Evolutionary conservation across 2,888 invertebrate species (phyloP).

Genomic region (Dione juno): DNA sequence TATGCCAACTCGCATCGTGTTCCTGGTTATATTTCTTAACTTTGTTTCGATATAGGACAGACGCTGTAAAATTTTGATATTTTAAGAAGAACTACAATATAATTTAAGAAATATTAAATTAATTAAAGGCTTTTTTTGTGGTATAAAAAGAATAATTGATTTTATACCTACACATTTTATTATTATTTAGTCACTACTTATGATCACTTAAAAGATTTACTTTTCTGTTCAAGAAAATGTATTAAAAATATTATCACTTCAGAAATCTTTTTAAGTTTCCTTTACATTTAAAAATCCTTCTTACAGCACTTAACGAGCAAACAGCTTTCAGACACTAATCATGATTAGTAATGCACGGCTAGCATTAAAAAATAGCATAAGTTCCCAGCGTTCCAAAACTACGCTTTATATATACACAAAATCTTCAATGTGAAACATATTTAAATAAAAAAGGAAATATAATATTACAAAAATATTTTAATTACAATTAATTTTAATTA

Average conservation of each 20-base stretch:
- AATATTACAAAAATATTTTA: too few relatives aligned
- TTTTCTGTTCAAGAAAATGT: background rate
- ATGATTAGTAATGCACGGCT: conserved; percentile 24
- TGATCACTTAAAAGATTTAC: background rate
- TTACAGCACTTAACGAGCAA: conserved; percentile 28
- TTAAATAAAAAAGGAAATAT: too few relatives aligned
- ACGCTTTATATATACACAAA: background rate
- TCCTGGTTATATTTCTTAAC: conserved; percentile 16
- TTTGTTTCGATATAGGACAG: background rate
- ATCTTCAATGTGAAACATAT: background rate
- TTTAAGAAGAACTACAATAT: background rate
- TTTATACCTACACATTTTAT: background rate
- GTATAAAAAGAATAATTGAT: too few relatives aligned
- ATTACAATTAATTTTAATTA: too few relatives aligned
- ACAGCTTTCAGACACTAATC: conserved; percentile 24
- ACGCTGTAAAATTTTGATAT: background rate
- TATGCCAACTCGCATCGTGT: conserved; percentile 1
- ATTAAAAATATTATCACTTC: background rate
- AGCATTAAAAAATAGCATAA: conserved; percentile 20
- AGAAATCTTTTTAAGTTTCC: background rate
- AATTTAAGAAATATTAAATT: too few relatives aligned
- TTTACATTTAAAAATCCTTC: conserved; percentile 22
- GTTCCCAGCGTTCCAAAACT: conserved; percentile 15
- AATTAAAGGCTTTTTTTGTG: too few relatives aligned
- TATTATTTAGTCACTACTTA: background rate